Evolutionary conservation across 2,797 vertebrate species (phyloP).

Genomic region (Pelodytes ibericus): DNA sequence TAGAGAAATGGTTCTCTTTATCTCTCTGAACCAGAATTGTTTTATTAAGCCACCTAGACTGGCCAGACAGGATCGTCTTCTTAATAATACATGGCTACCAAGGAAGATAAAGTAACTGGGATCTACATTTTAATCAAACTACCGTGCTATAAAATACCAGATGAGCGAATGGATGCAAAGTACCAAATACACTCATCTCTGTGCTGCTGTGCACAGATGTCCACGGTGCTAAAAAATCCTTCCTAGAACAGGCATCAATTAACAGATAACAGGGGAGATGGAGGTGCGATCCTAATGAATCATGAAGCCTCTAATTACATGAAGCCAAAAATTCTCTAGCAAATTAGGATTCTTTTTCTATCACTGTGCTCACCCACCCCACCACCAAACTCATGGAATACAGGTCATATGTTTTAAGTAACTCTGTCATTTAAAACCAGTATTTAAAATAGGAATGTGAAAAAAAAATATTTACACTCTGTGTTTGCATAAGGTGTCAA

Average conservation of each 20-base stretch:
- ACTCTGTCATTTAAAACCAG: too few species aligned
- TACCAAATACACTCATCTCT: conserved; percentile 1
- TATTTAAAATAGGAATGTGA: too few species aligned
- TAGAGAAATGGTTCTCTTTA: conserved; percentile 14
- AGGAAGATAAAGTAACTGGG: not conserved
- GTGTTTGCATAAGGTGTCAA: too few species aligned
- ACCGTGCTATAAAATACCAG: not conserved
- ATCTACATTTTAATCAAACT: not conserved
- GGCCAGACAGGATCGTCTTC: not conserved
- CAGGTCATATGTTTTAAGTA: too few species aligned
- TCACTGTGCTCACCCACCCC: too few species aligned
- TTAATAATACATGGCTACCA: conserved; percentile 8
- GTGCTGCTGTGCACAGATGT: not conserved
- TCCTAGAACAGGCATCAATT: conserved; percentile 13
- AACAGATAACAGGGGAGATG: not conserved
- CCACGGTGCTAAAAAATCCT: not conserved
- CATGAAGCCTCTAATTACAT: conserved; percentile 7
- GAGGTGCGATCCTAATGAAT: not conserved
- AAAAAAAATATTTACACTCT: too few species aligned
- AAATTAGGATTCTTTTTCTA: conserved; percentile 5
- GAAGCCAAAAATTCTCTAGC: not conserved
- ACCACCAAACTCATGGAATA: too few species aligned
- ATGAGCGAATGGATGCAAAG: conserved; percentile 10
- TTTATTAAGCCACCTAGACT: not conserved
- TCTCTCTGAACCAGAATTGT: conserved; percentile 4